Evolutionary conservation across 2,888 invertebrate species (phyloP).

Genomic region (Corbicula japonica): DNA sequence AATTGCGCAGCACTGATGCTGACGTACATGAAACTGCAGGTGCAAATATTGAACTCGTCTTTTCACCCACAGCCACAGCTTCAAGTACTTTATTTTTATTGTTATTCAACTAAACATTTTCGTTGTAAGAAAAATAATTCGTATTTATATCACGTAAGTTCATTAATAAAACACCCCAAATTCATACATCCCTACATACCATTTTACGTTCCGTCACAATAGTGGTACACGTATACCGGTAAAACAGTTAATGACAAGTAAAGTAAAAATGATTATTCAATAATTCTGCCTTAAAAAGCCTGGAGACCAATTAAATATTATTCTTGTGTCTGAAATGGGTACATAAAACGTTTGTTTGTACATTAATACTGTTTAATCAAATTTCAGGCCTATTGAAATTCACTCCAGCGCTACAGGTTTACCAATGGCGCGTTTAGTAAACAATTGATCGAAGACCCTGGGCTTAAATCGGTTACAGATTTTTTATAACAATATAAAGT

Average conservation of each 20-base stretch:
- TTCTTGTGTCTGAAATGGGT: not conserved
- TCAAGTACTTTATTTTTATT: not conserved
- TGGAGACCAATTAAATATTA: not conserved
- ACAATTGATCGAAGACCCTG: not conserved
- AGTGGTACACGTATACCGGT: not conserved
- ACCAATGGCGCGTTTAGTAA: not conserved
- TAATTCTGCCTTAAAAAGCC: not conserved
- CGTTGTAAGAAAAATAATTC: not conserved
- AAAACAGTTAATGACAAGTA: not conserved
- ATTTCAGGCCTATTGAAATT: conserved; percentile 5
- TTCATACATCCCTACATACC: not conserved
- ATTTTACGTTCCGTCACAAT: not conserved
- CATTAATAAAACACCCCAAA: not conserved
- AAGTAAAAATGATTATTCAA: not conserved
- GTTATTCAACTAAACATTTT: not conserved
- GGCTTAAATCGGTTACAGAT: not conserved
- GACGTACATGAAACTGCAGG: not conserved
- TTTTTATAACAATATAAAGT: not conserved
- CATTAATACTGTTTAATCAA: conserved; percentile 14
- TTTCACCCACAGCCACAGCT: not conserved
- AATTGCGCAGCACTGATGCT: not conserved
- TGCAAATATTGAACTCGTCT: not conserved
- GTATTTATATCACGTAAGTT: not conserved
- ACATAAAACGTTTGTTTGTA: not conserved
- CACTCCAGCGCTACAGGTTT: not conserved